These are phyloP conservation scores for Rhinella marina DNA, from an alignment of 2,797 vertebrate species.

Conservation along the genomic window DNA sequence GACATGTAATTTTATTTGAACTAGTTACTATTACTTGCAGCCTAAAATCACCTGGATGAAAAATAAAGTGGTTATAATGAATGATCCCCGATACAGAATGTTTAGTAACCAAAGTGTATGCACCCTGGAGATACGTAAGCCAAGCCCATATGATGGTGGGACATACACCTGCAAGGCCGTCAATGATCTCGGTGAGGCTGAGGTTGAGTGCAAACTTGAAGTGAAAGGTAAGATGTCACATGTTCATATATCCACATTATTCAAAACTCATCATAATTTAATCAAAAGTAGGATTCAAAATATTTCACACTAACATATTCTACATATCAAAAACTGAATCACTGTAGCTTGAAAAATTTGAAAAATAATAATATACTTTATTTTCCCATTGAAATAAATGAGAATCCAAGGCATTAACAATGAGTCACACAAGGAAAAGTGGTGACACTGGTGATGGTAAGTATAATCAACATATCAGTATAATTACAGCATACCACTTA, in stretches of 20 bases:
- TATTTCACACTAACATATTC: neutral
- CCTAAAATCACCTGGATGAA: conserved; percentile 98
- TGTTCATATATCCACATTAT: neutral
- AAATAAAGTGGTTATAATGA: conserved; percentile 90
- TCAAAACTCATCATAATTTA: neutral
- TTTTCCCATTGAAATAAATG: no score
- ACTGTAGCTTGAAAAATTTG: no score
- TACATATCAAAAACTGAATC: neutral
- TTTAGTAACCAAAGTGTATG: conserved; percentile 98
- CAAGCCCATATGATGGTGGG: conserved; percentile 92
- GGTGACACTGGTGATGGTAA: no score
- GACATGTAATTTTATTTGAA: neutral
- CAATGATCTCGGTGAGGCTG: conserved; percentile 90
- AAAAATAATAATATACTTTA: no score
- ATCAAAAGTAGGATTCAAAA: neutral
- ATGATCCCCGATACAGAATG: conserved; percentile 95
- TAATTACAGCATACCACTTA: no score
- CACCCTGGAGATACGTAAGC: conserved; percentile 95
- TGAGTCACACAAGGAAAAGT: no score
- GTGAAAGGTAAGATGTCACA: conserved; percentile 89
- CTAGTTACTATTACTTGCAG: conserved; percentile 70
- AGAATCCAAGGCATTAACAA: no score
- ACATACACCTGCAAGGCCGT: conserved; percentile 90
- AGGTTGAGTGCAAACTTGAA: conserved; percentile 96
- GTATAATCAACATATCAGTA: no score